phyloP scores from a whole-genome alignment of 2,797 vertebrate genomes.

The Myiotriccus ornatus region DNA sequence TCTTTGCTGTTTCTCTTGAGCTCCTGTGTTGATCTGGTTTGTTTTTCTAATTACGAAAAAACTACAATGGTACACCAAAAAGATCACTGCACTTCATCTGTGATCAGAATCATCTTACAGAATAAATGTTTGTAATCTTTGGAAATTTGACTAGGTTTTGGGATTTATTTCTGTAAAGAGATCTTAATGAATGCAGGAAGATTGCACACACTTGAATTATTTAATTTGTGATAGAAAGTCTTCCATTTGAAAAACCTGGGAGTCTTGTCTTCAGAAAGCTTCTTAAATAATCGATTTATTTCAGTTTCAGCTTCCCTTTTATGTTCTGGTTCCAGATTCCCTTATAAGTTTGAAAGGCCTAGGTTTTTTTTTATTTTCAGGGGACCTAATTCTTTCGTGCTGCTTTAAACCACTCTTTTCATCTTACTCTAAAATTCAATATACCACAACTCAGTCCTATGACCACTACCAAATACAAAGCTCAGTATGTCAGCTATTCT shows the following conservation, averaged over 20 bases:
- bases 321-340: background rate
- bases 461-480: background rate
- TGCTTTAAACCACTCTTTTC: slow-evolving; percentile 4
- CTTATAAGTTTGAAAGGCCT: background rate
- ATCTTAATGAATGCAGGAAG: background rate
- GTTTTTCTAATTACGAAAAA: background rate
- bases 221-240: background rate
- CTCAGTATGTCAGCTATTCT: background rate
- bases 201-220: background rate
- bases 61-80: background rate
- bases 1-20: background rate
- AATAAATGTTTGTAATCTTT: background rate
- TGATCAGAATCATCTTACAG: background rate
- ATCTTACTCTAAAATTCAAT: background rate
- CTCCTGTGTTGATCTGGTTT: background rate
- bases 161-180: background rate
- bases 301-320: background rate
- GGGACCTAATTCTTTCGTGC: background rate
- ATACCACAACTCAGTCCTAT: background rate
- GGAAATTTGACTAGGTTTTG: background rate
- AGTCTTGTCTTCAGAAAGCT: background rate
- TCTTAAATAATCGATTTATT: background rate
- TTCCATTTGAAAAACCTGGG: background rate
- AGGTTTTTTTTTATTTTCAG: background rate
- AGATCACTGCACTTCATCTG: background rate